phyloP scores from a whole-genome alignment of 1,140 invertebrate genomes.

The Lasaia peninsularis region DNA sequence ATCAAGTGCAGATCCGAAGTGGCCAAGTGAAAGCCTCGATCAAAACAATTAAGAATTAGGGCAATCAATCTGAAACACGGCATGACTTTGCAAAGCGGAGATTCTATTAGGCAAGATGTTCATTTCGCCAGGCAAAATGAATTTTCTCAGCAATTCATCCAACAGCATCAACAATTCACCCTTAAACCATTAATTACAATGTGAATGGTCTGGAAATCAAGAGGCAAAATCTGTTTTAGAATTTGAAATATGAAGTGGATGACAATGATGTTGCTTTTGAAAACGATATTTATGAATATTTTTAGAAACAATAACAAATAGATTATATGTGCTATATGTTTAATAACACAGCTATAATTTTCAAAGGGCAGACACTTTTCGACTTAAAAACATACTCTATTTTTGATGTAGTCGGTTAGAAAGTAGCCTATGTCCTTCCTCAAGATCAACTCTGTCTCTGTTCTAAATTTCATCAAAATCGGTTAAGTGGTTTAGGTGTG shows the following conservation, averaged over 20 bases:
- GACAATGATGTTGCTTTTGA: conserved; percentile 40
- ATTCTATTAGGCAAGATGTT: conserved; percentile 49
- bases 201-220: conserved; percentile 40
- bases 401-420: no score
- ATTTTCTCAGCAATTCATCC: conserved; percentile 35
- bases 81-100: conserved; percentile 27
- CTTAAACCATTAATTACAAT: conserved; percentile 50
- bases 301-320: conserved; percentile 12
- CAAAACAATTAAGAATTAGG: neutral
- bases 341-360: neutral
- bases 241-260: conserved; percentile 45
- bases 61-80: conserved; percentile 7
- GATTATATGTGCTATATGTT: neutral
- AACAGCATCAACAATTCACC: conserved; percentile 32
- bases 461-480: no score
- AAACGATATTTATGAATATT: conserved; percentile 25
- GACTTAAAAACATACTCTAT: no score
- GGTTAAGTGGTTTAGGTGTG: no score
- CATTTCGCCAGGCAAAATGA: conserved; percentile 33
- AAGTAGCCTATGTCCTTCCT: no score
- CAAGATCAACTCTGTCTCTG: no score
- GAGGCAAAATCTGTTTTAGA: conserved; percentile 35
- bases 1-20: no score
- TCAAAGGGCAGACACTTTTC: no score
- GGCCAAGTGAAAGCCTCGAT: neutral